Percentiles rank a stretch among this genome's conserved stretches.
Evolutionary conservation across 2,888 invertebrate species (phyloP).

Genomic region (Argyra leucocephala): DNA sequence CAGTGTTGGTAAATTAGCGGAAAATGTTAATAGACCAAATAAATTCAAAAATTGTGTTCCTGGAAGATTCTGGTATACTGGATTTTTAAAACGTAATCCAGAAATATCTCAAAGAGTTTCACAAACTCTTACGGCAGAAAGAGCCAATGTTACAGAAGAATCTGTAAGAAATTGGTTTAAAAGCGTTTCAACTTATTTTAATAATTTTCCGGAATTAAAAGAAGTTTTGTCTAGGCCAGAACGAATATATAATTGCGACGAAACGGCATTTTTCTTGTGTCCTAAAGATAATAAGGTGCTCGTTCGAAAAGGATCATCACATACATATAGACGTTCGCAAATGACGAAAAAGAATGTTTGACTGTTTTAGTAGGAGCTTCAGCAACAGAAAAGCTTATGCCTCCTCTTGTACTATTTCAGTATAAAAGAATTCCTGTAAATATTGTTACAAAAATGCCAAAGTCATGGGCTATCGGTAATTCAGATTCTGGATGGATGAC

Average conservation of each 20-base stretch:
- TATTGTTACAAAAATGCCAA: slow-evolving; percentile 10
- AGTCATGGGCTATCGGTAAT: slow-evolving; percentile 36
- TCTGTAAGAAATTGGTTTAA: neutral
- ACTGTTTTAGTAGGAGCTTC: slow-evolving; percentile 4
- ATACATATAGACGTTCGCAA: neutral
- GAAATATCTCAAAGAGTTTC: neutral
- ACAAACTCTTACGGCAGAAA: neutral
- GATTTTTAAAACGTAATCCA: neutral
- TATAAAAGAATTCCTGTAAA: slow-evolving; percentile 9
- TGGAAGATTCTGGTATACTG: neutral
- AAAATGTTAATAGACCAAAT: neutral
- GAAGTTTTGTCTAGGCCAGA: no score
- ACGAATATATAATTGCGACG: neutral
- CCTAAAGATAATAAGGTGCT: neutral
- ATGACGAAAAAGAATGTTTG: neutral
- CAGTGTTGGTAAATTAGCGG: neutral
- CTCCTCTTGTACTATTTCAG: slow-evolving; percentile 1
- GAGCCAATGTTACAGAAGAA: neutral
- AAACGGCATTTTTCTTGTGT: neutral
- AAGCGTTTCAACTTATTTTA: neutral
- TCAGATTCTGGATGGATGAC: slow-evolving; percentile 43
- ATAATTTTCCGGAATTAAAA: neutral
- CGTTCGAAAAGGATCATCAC: neutral
- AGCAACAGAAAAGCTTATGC: neutral
- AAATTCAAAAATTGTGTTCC: neutral